Conservation (phyloP, 2,888 invertebrate genomes). For the Ophion ventricosus region DNA sequence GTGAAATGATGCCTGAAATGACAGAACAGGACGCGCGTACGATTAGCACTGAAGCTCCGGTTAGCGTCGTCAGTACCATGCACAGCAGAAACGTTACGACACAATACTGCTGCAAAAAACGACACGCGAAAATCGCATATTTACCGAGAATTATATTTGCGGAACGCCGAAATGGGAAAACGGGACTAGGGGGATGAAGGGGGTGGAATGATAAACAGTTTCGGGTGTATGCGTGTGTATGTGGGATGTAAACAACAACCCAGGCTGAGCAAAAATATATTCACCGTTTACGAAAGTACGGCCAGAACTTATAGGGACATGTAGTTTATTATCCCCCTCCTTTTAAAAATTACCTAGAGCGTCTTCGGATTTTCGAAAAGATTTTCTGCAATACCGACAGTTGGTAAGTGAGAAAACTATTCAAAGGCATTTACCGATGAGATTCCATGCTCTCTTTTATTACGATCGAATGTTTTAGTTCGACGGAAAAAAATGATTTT, state of each 20-base stretch:
- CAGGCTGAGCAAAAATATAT: conserved; percentile 75
- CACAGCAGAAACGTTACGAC: conserved; percentile 5
- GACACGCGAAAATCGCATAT: conserved; percentile 33
- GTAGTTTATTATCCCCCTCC: not conserved
- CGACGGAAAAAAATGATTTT: no score
- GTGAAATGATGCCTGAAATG: not conserved
- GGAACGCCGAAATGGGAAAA: conserved; percentile 40
- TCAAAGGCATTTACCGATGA: no score
- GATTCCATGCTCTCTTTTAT: no score
- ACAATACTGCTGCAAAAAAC: conserved; percentile 18
- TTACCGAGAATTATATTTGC: conserved; percentile 50
- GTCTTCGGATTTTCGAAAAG: not conserved
- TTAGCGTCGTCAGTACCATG: conserved; percentile 14
- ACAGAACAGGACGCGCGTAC: conserved; percentile 1
- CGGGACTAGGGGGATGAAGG: conserved; percentile 16
- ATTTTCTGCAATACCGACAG: not conserved
- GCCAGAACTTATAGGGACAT: conserved; percentile 45
- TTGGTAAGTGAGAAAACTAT: not conserved
- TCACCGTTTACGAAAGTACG: conserved; percentile 62
- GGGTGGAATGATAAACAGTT: conserved; percentile 72
- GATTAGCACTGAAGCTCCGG: not conserved
- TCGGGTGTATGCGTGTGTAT: conserved; percentile 35
- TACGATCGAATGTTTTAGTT: no score
- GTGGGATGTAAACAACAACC: conserved; percentile 76
- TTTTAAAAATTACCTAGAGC: not conserved